Evolutionary conservation across 2,797 vertebrate species (phyloP).

Genomic region (Tadarida brasiliensis): DNA sequence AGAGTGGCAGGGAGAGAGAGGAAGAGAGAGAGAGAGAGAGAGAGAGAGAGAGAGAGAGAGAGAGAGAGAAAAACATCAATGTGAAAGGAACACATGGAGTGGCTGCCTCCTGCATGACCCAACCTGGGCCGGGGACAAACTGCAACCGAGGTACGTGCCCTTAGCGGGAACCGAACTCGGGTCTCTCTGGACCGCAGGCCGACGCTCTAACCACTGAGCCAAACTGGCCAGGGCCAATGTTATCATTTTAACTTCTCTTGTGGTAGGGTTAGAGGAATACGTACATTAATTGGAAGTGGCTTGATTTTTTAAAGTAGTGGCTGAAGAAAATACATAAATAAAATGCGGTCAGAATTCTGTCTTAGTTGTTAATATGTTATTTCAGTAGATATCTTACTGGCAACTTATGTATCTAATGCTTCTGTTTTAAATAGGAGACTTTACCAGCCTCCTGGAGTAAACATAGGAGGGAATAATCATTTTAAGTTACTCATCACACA

Average conservation of each 20-base stretch:
- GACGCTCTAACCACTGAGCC: too few species aligned
- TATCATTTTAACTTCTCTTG: constrained; percentile 32
- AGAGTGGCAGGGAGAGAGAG: too few species aligned
- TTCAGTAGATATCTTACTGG: constrained; percentile 23
- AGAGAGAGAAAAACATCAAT: too few species aligned
- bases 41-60: too few species aligned
- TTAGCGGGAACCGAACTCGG: too few species aligned
- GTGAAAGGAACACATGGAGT: too few species aligned
- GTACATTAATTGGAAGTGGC: neutral
- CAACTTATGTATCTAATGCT: constrained; percentile 3
- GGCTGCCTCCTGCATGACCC: too few species aligned
- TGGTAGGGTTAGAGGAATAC: constrained; percentile 36
- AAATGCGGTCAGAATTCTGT: constrained; percentile 12
- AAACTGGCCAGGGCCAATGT: too few species aligned
- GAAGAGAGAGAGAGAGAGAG: too few species aligned
- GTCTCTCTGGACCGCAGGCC: too few species aligned
- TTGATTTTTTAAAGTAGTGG: neutral
- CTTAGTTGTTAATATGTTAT: neutral
- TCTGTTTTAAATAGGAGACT: neutral
- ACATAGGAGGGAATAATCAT: neutral
- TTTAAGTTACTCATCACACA: neutral
- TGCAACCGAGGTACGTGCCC: too few species aligned
- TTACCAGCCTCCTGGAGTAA: neutral
- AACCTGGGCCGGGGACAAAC: too few species aligned
- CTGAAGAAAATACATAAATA: constrained; percentile 7